Base-by-base conservation (phyloP, 2,797 vertebrate species). In the Taenioides sp. region DNA sequence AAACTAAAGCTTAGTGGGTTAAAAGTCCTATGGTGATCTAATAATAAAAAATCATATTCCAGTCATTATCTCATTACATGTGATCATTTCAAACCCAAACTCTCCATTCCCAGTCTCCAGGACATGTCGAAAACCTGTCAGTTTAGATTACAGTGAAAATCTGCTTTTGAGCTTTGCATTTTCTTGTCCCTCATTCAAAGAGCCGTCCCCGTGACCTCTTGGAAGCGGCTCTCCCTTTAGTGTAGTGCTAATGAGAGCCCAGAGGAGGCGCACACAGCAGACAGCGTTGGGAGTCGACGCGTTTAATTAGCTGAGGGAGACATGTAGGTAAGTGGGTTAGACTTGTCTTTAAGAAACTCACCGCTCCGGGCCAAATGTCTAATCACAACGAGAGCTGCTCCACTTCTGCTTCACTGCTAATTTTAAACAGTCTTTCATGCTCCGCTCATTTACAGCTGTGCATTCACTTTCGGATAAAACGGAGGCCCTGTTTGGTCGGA, bases 281-380 rank as follows among this genome's bases (percentile, higher is more conserved):
- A 27, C 64, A 20, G 72, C 52, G 5, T n/a, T 20, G 54, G 55
- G 68, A 59, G 25, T 47, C 34, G 16, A 17, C 54, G 28, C 37
- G 23, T 43, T 40, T 59, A 69, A 58, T 43, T 40, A 69, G 27
- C 34, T 4, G n/a, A 9, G 37, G 57, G 67, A 69, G 37, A 69
- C 54, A 43, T 43, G 67, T 37, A 59, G 57, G 67, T 43, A 59
- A 69, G 70, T 65, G 70, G 64, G 64, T 65, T 27, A 65, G 64
- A 47, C 49, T 65, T 65, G 25, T 50, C 57, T 63, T 49, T 34
- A 55, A 71, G 50, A 64, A 52, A 64, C 64, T 50, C 23, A 10
- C 43, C 23, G 64, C 64, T 65, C 17, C 64, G 9, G 64, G 64
- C 43, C 43, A 65, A 65, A 49, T n/a, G 25, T 47, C 64, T 49